Base-by-base conservation (phyloP, 2,888 invertebrate species). In the Dioctria linearis region DNA sequence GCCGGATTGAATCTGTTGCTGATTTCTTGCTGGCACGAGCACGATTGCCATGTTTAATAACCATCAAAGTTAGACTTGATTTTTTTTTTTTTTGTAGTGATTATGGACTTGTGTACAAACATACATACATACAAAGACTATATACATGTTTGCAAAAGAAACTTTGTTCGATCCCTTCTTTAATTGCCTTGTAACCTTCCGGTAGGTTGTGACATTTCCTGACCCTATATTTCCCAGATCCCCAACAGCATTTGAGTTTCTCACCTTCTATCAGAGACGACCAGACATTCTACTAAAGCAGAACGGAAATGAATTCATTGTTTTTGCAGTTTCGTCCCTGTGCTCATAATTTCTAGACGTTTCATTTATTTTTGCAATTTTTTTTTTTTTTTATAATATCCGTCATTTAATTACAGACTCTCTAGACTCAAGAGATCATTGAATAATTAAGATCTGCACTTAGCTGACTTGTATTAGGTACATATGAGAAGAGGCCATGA, bases 201-300 rank as follows among this genome's bases (percentile, higher is more conserved):
- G 78, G 78, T 78, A 75, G 65, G 51, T 78, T 78, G 78, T 78
- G 78, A 78, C 78, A 78, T 78, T 78, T 67, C 57, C 57, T 78
- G 78, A 78, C 78, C 78, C 61, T 66, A 51, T 40, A 42, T 54
- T 40, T 39, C 66, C 43, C 37, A 46, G 49, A 46, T 9, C 9
- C 49, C 49, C 9, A 46, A 9, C 49, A 25, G 37, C 69, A 11
- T 11, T 65, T 11, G 69, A 46, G 49, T 69, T 46, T 69, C 42
- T 65, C 65, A 40, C 65, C 40, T 9, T 63, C 51, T 2, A 49
- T 11, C 2, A 49, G 51, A 59, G 59, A n/a, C 11, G 4, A 5
- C n/a, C 59, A 25, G 25, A 25, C 25, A 59, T 11, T 8, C 59
- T 59, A 5, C 40, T 5, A 8, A 25, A 54, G 6, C 71, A 39